Conservation (phyloP, 2,888 invertebrate genomes). For the Myopa testacea region DNA sequence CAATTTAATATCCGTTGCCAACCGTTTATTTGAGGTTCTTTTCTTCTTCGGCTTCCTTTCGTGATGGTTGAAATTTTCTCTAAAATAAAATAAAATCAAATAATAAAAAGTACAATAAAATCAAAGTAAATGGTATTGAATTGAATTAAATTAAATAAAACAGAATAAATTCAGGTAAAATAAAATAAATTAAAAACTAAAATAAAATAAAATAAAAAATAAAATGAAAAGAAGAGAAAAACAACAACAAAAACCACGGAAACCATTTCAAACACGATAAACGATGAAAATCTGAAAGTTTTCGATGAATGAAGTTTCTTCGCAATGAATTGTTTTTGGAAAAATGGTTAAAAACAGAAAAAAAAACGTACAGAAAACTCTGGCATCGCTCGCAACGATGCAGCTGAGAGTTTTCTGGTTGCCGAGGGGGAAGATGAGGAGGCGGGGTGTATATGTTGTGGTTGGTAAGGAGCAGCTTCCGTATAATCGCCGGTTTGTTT, state of each 20-base stretch:
- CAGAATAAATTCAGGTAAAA: too few relatives aligned
- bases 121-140: too few relatives aligned
- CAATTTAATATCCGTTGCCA: background rate
- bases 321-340: conserved; percentile 32
- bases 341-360: conserved; percentile 21
- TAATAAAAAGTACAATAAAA: too few relatives aligned
- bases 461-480: background rate
- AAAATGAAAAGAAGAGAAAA: too few relatives aligned
- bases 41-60: background rate
- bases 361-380: background rate
- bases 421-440: background rate
- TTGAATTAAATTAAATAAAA: too few relatives aligned
- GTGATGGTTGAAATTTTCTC: background rate
- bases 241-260: too few relatives aligned
- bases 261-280: too few relatives aligned
- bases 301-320: background rate
- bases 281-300: conserved; percentile 11
- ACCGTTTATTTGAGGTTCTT: background rate
- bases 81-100: too few relatives aligned
- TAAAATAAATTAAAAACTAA: too few relatives aligned
- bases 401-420: conserved; percentile 22
- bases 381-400: background rate
- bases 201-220: too few relatives aligned
- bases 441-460: too few relatives aligned
- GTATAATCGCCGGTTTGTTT: conserved; percentile 19